Percentiles rank a stretch among this genome's conserved stretches.
Conservation (phyloP, 2,113 vertebrate genomes). For the Lathamus discolor region DNA sequence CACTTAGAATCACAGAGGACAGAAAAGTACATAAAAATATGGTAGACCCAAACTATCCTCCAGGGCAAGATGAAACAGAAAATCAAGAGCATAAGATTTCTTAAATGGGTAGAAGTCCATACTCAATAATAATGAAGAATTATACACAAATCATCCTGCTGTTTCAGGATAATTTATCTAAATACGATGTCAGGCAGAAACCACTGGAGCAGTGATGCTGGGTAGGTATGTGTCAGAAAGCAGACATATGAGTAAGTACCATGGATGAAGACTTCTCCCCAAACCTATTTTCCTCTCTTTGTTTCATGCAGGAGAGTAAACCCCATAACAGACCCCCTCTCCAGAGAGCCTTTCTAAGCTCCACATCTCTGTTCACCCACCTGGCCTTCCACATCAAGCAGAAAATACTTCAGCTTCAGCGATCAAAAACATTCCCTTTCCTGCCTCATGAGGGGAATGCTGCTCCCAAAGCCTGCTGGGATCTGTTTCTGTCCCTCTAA, state of each 20-base stretch:
- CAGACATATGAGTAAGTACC: background rate
- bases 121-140: background rate
- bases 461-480: background rate
- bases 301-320: background rate
- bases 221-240: conserved; percentile 17
- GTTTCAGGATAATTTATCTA: conserved; percentile 15
- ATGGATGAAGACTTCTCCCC: background rate
- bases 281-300: background rate
- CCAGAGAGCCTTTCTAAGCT: background rate
- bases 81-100: background rate
- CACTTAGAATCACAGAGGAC: conserved; percentile 16
- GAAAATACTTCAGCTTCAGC: conserved; percentile 28
- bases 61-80: conserved; percentile 13
- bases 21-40: conserved; percentile 25
- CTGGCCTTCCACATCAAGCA: conserved; percentile 40
- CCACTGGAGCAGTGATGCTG: background rate
- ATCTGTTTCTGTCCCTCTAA: conserved; percentile 4
- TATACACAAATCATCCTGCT: background rate
- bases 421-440: conserved; percentile 31
- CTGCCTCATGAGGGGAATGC: background rate
- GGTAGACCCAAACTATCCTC: background rate
- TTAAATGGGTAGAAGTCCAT: background rate
- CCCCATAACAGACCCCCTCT: background rate
- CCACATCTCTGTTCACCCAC: background rate
- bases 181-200: background rate